Evolutionary conservation across 2,797 vertebrate genomes (phyloP), one percentile per base, ranked within the genome.

Genomic region (Ispidina picta): DNA sequence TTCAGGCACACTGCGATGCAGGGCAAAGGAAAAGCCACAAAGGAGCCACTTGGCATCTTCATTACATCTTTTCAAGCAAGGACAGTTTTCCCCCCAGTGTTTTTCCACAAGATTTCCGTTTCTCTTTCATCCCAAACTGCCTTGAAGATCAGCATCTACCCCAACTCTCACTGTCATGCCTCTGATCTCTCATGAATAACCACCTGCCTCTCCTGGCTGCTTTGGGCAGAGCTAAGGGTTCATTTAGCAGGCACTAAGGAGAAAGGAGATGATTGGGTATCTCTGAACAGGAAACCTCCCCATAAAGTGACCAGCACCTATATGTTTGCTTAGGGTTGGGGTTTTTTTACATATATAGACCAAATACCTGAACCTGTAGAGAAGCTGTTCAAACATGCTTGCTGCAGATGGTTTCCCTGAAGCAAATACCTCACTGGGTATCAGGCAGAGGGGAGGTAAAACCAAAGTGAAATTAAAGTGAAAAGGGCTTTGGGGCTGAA

Each of bases 1-100:
- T 84, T 29, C 83, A 81, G 48, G 28, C 62, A 55, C 0, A 0
- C n/a, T 56, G 70, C 0, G 0, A 72, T 0, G 0, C 33, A 48
- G 37, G 10, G 66, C 9, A 26, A 87, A 44, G 66, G 25, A 80
- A 82, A 85, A 81, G 6, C 26, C 41, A 66, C 16, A 54, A 2
- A 62, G 39, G 41, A 85, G 56, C 77, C 13, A 1, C 37, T 43
- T 58, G 82, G 33, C 81, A 72, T 62, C 65, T 85, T 54, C 21
- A 3, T 12, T 33, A 56, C 59, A 35, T 23, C 72, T 76, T 83
- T 74, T 56, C 65, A 76, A 68, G 54, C 0, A 0, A 49, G 65
- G 80, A 51, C 5, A 52, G 18, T 15, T 48, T 51, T 33, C 6
- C 2, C 31, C 16, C 23, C 1, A 31, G 39, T 49, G 21, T 89